These are phyloP conservation scores for Microctenopoma lineatum DNA, from an alignment of 2,797 vertebrate species.

Conservation along the genomic window DNA sequence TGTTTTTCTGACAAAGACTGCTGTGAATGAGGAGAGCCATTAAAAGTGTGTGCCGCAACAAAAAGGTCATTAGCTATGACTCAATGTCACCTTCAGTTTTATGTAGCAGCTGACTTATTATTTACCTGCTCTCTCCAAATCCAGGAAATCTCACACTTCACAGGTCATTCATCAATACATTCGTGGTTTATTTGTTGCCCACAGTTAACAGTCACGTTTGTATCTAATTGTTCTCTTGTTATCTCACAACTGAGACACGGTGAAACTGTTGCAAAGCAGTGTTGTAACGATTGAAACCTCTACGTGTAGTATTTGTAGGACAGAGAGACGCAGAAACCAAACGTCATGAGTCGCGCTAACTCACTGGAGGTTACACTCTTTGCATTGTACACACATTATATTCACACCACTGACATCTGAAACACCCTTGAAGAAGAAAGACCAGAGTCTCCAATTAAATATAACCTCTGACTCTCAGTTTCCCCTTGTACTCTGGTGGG, in stretches of 20 bases:
- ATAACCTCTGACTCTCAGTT: constrained; percentile 50
- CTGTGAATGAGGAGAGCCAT: not conserved
- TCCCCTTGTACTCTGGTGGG: constrained; percentile 13
- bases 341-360: not conserved
- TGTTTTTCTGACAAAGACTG: not conserved
- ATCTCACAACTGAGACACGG: not conserved
- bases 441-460: not conserved
- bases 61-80: constrained; percentile 66
- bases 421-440: not conserved
- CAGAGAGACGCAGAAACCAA: not conserved
- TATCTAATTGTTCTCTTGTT: no score
- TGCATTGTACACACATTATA: not conserved
- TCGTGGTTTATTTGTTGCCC: not conserved
- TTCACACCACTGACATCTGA: constrained; percentile 6
- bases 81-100: constrained; percentile 84
- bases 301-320: not conserved
- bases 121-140: not conserved
- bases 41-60: constrained; percentile 10
- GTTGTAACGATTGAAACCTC: not conserved
- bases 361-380: constrained; percentile 13
- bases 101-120: constrained; percentile 42
- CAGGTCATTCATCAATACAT: not conserved
- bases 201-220: not conserved
- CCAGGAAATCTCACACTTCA: not conserved
- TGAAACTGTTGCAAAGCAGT: not conserved